Conservation (phyloP, 2,113 vertebrate genomes). For the Mesembrinibis cayennensis region DNA sequence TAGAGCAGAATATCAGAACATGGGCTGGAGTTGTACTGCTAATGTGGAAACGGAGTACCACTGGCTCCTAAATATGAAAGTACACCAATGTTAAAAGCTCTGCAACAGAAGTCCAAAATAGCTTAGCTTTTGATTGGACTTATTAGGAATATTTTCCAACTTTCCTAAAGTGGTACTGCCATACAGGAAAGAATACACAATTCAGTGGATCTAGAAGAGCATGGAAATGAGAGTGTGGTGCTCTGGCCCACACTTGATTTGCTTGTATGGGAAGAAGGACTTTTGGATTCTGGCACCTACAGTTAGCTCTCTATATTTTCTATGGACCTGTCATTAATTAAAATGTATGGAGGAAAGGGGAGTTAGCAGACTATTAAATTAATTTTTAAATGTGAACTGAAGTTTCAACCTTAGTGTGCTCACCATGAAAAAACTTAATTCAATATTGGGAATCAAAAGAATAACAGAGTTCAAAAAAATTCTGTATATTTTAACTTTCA, state of each 20-base stretch:
- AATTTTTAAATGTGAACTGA: not conserved
- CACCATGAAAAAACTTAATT: not conserved
- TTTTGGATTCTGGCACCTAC: not conserved
- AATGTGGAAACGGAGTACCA: not conserved
- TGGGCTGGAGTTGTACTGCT: conserved; percentile 20
- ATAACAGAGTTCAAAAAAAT: not conserved
- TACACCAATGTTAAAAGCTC: not conserved
- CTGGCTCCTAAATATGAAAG: not conserved
- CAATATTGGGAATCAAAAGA: not conserved
- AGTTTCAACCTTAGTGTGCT: not conserved
- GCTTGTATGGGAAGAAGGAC: not conserved
- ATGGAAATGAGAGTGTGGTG: not conserved
- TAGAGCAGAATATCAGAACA: conserved; percentile 24
- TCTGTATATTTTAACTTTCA: not conserved
- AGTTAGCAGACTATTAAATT: not conserved
- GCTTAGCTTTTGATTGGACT: not conserved
- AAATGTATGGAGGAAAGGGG: not conserved
- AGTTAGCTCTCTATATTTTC: not conserved
- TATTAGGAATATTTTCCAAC: not conserved
- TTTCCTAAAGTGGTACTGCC: not conserved
- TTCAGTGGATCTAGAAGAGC: not conserved
- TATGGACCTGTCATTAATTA: not conserved
- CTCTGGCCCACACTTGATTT: not conserved
- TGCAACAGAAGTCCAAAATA: not conserved
- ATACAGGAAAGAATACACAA: not conserved